Evolutionary conservation across 2,888 invertebrate species (phyloP).

Genomic region (Eupithecia inturbata): DNA sequence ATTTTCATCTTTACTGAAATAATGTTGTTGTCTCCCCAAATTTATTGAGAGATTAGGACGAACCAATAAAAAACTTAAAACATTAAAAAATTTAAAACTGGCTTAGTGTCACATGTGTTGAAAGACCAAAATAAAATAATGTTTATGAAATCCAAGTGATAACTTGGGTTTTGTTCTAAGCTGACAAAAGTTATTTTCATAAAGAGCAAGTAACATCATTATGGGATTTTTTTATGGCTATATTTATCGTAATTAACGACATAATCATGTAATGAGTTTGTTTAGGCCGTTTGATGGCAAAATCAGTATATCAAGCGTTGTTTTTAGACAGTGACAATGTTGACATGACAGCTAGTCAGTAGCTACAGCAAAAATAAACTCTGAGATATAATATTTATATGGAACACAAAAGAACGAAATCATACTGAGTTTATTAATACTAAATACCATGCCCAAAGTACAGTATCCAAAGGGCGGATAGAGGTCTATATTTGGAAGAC

Average conservation of each 20-base stretch:
- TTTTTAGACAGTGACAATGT: background rate
- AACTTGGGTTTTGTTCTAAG: constrained; percentile 35
- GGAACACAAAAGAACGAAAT: background rate
- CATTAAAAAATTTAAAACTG: constrained; percentile 66
- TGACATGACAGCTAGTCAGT: too few species aligned
- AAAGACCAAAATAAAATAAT: constrained; percentile 62
- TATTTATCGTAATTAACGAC: background rate
- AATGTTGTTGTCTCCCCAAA: constrained; percentile 45
- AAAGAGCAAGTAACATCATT: constrained; percentile 1
- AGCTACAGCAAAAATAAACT: too few species aligned
- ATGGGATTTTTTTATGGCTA: background rate
- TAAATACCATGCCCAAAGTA: constrained; percentile 25
- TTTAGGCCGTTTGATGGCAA: background rate
- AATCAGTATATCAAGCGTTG: background rate
- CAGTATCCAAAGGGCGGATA: constrained; percentile 58
- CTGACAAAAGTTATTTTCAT: constrained; percentile 18
- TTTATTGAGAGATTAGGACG: constrained; percentile 70
- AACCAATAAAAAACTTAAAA: constrained; percentile 67
- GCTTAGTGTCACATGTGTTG: constrained; percentile 65
- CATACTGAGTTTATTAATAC: constrained; percentile 6
- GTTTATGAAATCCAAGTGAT: constrained; percentile 40
- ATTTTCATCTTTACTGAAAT: constrained; percentile 39
- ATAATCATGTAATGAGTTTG: background rate
- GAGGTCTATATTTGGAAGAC: constrained; percentile 51
- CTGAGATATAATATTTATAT: too few species aligned